Percentiles rank a stretch among this genome's conserved stretches.
Conservation (phyloP, 1,140 invertebrate species). For the Whitmania pigra region DNA sequence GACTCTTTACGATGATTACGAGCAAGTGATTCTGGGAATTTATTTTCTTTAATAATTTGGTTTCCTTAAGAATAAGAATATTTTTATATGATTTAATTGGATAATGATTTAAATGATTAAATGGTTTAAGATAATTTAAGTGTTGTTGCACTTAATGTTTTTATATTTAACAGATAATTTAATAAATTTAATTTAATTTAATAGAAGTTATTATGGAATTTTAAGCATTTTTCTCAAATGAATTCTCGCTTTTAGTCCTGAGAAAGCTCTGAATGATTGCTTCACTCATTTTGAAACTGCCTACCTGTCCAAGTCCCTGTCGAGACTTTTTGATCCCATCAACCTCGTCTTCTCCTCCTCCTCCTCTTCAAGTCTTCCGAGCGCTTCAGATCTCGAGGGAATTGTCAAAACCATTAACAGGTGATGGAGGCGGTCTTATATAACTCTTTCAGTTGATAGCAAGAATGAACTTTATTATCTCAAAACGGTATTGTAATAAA, state of each 20-base stretch:
- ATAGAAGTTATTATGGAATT: no score
- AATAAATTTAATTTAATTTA: no score
- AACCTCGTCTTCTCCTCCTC: conserved; percentile 61
- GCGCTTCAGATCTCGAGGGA: conserved; percentile 55
- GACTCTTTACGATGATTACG: not conserved
- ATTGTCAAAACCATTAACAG: conserved; percentile 56
- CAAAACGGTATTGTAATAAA: no score
- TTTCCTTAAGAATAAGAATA: no score
- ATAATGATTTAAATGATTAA: no score
- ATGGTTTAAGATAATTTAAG: no score
- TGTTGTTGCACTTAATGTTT: no score
- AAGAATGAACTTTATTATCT: not conserved
- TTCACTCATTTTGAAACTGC: conserved; percentile 66
- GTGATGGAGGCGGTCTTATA: conserved; percentile 35
- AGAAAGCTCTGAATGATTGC: conserved; percentile 41
- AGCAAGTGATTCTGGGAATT: not conserved
- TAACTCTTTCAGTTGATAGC: conserved; percentile 15
- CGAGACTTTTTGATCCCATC: conserved; percentile 67
- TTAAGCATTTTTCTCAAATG: not conserved
- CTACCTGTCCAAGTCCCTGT: conserved; percentile 69
- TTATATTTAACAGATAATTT: no score
- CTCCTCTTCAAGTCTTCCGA: conserved; percentile 45
- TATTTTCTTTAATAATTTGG: not conserved
- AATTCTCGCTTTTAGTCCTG: conserved; percentile 36
- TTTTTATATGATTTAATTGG: no score